Percentiles rank a stretch among this genome's conserved stretches.
Evolutionary conservation across 2,797 vertebrate genomes (phyloP).

Genomic region (Alectoris magna): DNA sequence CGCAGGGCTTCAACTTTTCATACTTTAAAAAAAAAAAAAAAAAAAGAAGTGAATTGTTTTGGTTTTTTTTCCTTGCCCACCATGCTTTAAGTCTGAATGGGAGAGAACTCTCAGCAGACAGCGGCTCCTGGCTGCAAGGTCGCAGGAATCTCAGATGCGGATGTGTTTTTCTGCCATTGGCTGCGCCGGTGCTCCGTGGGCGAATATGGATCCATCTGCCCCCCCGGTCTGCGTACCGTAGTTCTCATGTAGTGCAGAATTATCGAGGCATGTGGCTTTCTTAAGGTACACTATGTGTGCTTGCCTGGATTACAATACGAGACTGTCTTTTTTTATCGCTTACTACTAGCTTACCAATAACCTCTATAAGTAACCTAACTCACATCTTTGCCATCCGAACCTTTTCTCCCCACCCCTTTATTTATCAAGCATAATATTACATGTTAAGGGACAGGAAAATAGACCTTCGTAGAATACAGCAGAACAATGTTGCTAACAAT

Average conservation of each 20-base stretch:
- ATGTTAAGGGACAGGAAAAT: conserved; percentile 74
- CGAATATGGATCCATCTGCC: conserved; percentile 43
- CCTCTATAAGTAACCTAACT: conserved; percentile 72
- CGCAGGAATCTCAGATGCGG: conserved; percentile 64
- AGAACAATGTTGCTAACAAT: conserved; percentile 72
- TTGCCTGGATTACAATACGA: conserved; percentile 73
- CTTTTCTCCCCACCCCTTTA: conserved; percentile 76
- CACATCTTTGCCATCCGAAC: conserved; percentile 71
- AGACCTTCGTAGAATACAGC: conserved; percentile 75
- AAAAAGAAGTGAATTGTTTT: no score
- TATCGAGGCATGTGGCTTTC: conserved; percentile 78
- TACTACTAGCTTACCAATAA: conserved; percentile 74
- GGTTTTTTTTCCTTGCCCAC: conserved; percentile 30
- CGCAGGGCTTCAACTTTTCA: conserved; percentile 59
- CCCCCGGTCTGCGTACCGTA: conserved; percentile 72
- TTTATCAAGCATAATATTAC: conserved; percentile 78
- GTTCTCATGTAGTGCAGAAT: conserved; percentile 79
- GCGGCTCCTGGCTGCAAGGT: conserved; percentile 28
- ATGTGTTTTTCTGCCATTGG: conserved; percentile 64
- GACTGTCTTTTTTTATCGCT: conserved; percentile 75
- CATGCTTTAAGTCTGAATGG: conserved; percentile 60
- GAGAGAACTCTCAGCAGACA: conserved; percentile 53
- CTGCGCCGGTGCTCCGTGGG: conserved; percentile 66
- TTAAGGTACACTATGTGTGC: conserved; percentile 79
- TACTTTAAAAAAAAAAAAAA: not conserved